These are phyloP conservation scores for Euschistus heros DNA, from an alignment of 1,140 invertebrate genomes.

Conservation along the genomic window DNA sequence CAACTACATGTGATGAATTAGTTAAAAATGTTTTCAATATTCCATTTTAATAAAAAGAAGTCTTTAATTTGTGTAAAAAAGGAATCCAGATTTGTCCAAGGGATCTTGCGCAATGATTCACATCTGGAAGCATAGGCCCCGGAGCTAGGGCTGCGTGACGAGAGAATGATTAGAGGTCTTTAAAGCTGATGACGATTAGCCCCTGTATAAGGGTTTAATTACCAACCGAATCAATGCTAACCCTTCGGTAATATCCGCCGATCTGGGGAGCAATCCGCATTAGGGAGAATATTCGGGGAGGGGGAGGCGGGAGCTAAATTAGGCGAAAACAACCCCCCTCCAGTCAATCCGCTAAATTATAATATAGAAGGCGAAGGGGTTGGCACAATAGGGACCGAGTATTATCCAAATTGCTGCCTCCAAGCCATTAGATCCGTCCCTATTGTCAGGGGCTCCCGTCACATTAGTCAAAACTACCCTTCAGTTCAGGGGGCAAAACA, in stretches of 20 bases:
- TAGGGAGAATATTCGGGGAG: not conserved
- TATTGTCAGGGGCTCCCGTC: not conserved
- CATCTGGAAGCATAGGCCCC: not conserved
- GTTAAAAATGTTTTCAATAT: no score
- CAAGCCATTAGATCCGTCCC: not conserved
- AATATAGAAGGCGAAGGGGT: not conserved
- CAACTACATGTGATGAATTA: no score
- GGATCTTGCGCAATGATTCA: no score
- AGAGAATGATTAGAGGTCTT: not conserved
- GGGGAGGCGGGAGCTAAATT: not conserved
- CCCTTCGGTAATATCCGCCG: slow-evolving; percentile 4
- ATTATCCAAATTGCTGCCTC: slow-evolving; percentile 7
- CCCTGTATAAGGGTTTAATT: slow-evolving; percentile 2
- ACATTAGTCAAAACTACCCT: slow-evolving; percentile 2
- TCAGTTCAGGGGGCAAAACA: no score
- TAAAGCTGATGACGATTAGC: slow-evolving; percentile 3
- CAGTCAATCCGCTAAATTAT: slow-evolving; percentile 10
- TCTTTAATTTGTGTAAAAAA: no score
- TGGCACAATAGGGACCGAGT: not conserved
- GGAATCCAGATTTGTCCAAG: no score
- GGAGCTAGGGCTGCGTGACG: not conserved
- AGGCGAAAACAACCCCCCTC: not conserved
- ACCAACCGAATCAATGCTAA: slow-evolving; percentile 1
- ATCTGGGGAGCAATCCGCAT: not conserved
- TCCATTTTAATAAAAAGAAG: no score